A percentile compares a stretch with the other conserved stretches of the same genome.
phyloP scores from a whole-genome alignment of 1,140 invertebrate species.

The Atta cephalotes region DNA sequence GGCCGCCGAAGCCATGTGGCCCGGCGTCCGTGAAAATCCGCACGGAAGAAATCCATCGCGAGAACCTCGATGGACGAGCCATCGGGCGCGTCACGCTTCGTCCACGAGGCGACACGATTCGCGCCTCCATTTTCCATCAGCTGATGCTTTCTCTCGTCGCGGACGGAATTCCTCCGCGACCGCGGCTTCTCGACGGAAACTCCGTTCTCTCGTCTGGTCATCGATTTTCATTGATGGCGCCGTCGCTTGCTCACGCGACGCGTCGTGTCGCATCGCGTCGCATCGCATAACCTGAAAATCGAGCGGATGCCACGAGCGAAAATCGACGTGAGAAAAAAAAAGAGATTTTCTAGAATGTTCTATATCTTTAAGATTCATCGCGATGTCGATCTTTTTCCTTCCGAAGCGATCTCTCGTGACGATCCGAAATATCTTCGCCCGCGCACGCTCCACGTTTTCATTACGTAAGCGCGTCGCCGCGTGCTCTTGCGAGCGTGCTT shows the following conservation, averaged over 20 bases:
- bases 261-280: neutral
- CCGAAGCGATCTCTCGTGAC: neutral
- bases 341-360: neutral
- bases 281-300: slow-evolving; percentile 43
- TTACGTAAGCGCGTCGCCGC: slow-evolving; percentile 63
- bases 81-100: neutral
- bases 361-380: neutral
- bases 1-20: slow-evolving; percentile 55
- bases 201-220: neutral
- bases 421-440: slow-evolving; percentile 1
- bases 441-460: slow-evolving; percentile 15
- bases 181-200: neutral
- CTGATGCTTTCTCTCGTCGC: slow-evolving; percentile 17
- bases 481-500: neutral
- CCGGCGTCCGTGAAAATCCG: slow-evolving; percentile 42
- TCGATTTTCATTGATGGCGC: slow-evolving; percentile 38
- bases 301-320: neutral
- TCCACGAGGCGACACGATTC: too few species aligned
- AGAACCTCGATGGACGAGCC: too few species aligned
- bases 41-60: too few species aligned
- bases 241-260: neutral
- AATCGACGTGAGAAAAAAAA: neutral
- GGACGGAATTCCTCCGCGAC: neutral
- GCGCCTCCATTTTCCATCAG: slow-evolving; percentile 12
- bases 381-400: neutral